Base-by-base conservation (phyloP, 1,140 invertebrate genomes). In the Drosophila nannoptera region DNA sequence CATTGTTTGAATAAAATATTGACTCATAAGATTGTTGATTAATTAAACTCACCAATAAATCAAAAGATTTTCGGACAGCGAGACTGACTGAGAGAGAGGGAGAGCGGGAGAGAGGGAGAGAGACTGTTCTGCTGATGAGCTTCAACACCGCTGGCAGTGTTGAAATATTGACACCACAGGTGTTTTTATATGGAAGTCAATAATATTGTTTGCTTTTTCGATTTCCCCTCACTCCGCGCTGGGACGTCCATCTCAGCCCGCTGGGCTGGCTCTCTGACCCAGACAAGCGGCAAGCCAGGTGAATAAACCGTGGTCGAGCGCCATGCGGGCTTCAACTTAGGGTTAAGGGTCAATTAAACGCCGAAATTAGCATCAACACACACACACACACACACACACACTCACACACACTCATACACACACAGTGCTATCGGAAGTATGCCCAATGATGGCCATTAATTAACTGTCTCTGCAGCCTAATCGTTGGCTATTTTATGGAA, bases 91-190 rank as follows among this genome's bases (percentile, higher is more conserved):
- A 60, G 35, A 29, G 7, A 40, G 38, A 45, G 53, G 66, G 16
- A 49, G 6, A 46, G 6, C 31, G 7, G 0, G 1, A 31, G 35
- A 49, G 45, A 2, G 35, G 35, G n/a, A 32, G 52, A 74, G 60
- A 76, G 69, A 82, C 69, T 73, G 35, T 63, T 45, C 52, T 40
- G 53, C 58, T 77, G 72, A 68, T 66, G 82, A 69, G 69, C 82
- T 64, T 87, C 82, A 87, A 87, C 82, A 87, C 82, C 75, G 82
- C 74, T 77, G 82, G 75, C 78, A 70, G 82, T 87, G 82, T 87
- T 87, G 82, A 87, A 87, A 87, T 87, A 87, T 87, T 87, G 82
- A 82, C 82, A 87, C 82, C 82, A 78, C 82, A 87, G 82, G 82
- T 87, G 82, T 65, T 87, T 82, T 76, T 77, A 82, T 76, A 73